Conservation (phyloP, 2,113 vertebrate species). For the Abramis brama region DNA sequence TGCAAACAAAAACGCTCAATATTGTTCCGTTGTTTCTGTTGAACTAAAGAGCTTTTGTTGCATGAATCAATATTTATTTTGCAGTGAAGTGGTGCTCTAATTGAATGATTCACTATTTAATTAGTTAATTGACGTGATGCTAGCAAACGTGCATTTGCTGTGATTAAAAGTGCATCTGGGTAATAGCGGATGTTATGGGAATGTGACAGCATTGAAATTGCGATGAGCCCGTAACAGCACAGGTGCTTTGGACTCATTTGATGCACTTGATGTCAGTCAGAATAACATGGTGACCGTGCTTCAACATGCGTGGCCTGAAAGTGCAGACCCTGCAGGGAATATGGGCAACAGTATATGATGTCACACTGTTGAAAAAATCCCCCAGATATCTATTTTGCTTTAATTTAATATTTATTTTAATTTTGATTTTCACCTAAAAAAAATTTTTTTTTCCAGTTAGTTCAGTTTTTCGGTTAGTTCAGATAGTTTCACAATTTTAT, state of each 20-base stretch:
- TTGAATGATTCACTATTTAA: slow-evolving; percentile 62
- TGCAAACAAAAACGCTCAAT: slow-evolving; percentile 25
- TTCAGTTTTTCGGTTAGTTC: too few species aligned
- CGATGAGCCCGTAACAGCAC: not conserved
- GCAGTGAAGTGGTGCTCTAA: slow-evolving; percentile 54
- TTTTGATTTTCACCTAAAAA: too few species aligned
- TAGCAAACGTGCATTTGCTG: slow-evolving; percentile 49
- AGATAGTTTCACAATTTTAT: too few species aligned
- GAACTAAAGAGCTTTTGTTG: slow-evolving; percentile 48
- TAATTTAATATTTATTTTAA: slow-evolving; percentile 14
- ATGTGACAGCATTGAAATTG: slow-evolving; percentile 7
- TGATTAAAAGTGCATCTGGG: slow-evolving; percentile 43
- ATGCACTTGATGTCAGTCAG: not conserved
- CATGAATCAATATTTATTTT: slow-evolving; percentile 52
- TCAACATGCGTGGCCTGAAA: not conserved
- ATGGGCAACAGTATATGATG: too few species aligned
- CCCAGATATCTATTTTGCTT: too few species aligned
- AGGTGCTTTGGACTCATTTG: slow-evolving; percentile 8
- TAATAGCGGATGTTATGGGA: slow-evolving; percentile 25
- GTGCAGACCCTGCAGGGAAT: too few species aligned
- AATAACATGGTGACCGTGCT: not conserved
- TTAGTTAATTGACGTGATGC: slow-evolving; percentile 59
- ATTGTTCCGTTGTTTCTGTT: slow-evolving; percentile 40
- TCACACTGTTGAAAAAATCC: too few species aligned
- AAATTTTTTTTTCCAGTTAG: too few species aligned